Evolutionary conservation across 1,140 invertebrate genomes (phyloP).

Genomic region (Leptopilina clavipes): DNA sequence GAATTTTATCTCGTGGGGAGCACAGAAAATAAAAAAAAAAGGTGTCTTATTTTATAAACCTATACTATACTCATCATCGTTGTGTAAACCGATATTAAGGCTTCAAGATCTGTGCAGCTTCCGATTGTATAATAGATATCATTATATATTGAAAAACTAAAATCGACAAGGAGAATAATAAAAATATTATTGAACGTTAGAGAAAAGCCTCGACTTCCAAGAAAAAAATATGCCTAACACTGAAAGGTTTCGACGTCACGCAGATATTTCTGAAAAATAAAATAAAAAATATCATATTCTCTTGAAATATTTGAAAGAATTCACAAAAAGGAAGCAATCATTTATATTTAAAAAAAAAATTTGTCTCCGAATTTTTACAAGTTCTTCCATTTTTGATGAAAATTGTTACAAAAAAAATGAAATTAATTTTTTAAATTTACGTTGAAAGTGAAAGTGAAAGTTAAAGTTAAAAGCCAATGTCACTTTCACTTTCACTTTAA

Average conservation of each 20-base stretch:
- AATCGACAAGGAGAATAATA: neutral
- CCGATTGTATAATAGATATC: conserved; percentile 18
- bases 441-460: no score
- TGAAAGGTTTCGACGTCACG: conserved; percentile 14
- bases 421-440: no score
- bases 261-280: conserved; percentile 4
- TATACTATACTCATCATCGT: conserved; percentile 50
- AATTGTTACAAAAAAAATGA: neutral
- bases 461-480: no score
- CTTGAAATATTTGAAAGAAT: conserved; percentile 2
- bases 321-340: conserved; percentile 3
- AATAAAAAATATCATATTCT: neutral
- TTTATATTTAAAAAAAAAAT: conserved; percentile 3
- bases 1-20: conserved; percentile 28
- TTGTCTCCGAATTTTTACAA: conserved; percentile 10
- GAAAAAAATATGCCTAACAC: conserved; percentile 43
- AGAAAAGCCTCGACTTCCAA: conserved; percentile 48
- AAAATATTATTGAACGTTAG: conserved; percentile 27
- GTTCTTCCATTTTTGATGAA: neutral
- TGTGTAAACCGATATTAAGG: conserved; percentile 54
- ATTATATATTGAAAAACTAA: neutral
- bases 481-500: no score
- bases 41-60: conserved; percentile 62
- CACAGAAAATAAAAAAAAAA: conserved; percentile 41
- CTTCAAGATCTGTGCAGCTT: conserved; percentile 44